These are phyloP conservation scores for Serripes groenlandicus DNA, from an alignment of 2,888 invertebrate genomes.

Conservation along the genomic window DNA sequence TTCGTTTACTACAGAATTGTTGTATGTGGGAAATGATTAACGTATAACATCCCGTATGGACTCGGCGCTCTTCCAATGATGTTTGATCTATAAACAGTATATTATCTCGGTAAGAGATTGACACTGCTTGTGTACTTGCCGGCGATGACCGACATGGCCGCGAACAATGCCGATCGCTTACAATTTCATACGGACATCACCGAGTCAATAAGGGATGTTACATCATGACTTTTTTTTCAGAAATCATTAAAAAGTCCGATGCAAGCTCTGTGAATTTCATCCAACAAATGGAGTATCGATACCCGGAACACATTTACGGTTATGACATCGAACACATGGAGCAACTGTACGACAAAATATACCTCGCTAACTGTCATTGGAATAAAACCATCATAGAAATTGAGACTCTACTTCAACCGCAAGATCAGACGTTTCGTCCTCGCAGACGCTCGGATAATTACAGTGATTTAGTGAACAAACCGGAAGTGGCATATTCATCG, in stretches of 20 bases:
- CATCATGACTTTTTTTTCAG: slow-evolving; percentile 41
- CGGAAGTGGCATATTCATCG: neutral
- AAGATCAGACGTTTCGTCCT: neutral
- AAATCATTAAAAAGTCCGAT: slow-evolving; percentile 42
- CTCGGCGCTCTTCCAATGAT: too few relatives aligned
- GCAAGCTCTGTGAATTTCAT: slow-evolving; percentile 45
- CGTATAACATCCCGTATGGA: too few relatives aligned
- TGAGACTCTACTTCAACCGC: neutral
- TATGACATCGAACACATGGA: slow-evolving; percentile 41
- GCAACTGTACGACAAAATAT: slow-evolving; percentile 40
- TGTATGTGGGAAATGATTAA: too few relatives aligned
- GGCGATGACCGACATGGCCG: too few relatives aligned
- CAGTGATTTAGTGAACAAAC: neutral
- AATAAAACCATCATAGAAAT: neutral
- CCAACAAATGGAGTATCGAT: slow-evolving; percentile 39
- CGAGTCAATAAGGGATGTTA: too few relatives aligned
- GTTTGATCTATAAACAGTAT: too few relatives aligned
- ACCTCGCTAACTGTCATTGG: slow-evolving; percentile 52
- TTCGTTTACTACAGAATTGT: too few relatives aligned
- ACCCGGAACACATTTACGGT: slow-evolving; percentile 43
- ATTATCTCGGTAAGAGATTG: too few relatives aligned
- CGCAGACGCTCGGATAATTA: neutral
- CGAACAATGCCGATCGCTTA: too few relatives aligned
- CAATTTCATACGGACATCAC: too few relatives aligned
- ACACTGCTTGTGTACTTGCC: too few relatives aligned